Conservation (phyloP, 1,140 invertebrate genomes). For the Oedothorax gibbosus region DNA sequence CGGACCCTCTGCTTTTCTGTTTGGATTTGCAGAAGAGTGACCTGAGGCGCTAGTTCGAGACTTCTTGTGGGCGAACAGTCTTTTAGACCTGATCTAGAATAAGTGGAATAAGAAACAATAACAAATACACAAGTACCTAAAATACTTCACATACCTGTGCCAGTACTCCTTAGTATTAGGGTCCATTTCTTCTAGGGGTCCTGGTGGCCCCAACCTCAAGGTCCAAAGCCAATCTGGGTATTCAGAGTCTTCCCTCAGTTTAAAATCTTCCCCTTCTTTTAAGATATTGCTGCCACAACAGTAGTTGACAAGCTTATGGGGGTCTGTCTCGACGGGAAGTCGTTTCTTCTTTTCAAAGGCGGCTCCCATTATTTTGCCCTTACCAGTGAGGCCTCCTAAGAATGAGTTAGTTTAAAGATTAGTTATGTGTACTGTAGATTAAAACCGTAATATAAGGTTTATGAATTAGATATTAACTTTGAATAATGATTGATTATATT, state of each 20-base stretch:
- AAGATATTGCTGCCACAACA: conserved; percentile 89
- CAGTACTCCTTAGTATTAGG: conserved; percentile 85
- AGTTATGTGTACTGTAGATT: not conserved
- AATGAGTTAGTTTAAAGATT: not conserved
- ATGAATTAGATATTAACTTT: not conserved
- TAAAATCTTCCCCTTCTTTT: conserved; percentile 81
- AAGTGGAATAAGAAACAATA: too few relatives aligned
- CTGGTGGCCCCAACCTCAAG: conserved; percentile 74
- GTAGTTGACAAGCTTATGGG: conserved; percentile 80
- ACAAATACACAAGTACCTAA: not conserved
- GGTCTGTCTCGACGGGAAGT: conserved; percentile 88
- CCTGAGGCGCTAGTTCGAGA: too few relatives aligned
- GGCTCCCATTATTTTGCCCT: conserved; percentile 22
- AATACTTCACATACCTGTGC: conserved; percentile 68
- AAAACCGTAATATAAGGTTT: not conserved
- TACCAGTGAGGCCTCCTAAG: conserved; percentile 34
- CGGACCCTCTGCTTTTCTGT: too few relatives aligned
- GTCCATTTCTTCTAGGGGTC: conserved; percentile 80
- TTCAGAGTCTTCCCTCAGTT: conserved; percentile 85
- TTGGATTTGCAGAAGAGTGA: too few relatives aligned
- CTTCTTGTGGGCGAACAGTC: too few relatives aligned
- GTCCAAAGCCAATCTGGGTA: conserved; percentile 95
- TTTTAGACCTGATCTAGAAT: too few relatives aligned
- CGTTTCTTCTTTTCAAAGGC: conserved; percentile 67
- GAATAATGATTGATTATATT: too few relatives aligned